Evolutionary conservation across 2,113 vertebrate genomes (phyloP).

Genomic region (Odocoileus hemionus): DNA sequence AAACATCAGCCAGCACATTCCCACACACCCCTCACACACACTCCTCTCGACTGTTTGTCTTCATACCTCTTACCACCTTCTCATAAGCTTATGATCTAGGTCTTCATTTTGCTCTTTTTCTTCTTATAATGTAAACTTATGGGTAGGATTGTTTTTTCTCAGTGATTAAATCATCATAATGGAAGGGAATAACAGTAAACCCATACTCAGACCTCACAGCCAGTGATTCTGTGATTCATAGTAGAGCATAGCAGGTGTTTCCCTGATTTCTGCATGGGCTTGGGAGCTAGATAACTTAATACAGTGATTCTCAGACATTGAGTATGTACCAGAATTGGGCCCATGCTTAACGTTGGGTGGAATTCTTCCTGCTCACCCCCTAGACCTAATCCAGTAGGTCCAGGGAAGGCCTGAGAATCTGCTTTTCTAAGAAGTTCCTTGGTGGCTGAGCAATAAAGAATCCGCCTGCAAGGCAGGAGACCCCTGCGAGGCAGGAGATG

Average conservation of each 20-base stretch:
- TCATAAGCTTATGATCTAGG: rapidly evolving
- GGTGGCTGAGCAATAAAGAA: not conserved
- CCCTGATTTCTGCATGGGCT: rapidly evolving
- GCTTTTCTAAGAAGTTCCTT: not conserved
- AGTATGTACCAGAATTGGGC: rapidly evolving
- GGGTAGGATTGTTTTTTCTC: not conserved
- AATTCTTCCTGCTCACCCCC: no score
- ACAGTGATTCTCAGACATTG: not conserved
- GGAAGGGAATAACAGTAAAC: rapidly evolving
- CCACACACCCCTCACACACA: rapidly evolving
- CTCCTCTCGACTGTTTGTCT: not conserved
- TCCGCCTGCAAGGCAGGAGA: not conserved
- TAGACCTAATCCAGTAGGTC: not conserved
- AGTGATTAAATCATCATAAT: not conserved
- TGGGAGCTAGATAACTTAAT: not conserved
- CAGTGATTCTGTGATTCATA: rapidly evolving
- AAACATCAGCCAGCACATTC: not conserved
- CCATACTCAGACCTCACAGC: rapidly evolving
- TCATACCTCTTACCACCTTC: not conserved
- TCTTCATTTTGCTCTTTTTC: no score
- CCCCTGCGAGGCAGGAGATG: not conserved
- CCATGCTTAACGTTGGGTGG: not conserved
- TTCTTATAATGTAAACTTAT: not conserved
- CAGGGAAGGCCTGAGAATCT: not conserved
- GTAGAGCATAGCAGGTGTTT: rapidly evolving